phyloP scores from a whole-genome alignment of 1,140 invertebrate genomes.

The Aphaenogaster rudis region DNA sequence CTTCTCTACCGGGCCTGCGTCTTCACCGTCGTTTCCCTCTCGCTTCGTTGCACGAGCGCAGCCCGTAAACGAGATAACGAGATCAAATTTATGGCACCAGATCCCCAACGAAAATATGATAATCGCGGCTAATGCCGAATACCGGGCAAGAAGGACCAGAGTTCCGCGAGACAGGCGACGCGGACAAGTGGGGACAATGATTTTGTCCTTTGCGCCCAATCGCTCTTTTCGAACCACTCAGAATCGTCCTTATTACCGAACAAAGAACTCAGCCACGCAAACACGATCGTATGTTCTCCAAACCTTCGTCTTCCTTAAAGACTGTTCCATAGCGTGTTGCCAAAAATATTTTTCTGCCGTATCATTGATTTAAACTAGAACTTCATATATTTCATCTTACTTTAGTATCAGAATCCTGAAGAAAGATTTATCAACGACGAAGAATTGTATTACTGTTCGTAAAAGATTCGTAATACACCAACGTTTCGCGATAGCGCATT shows the following conservation, averaged over 20 bases:
- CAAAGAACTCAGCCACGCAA: slow-evolving; percentile 48
- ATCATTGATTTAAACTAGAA: slow-evolving; percentile 49
- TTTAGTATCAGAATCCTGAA: not conserved
- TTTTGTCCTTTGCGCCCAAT: slow-evolving; percentile 60
- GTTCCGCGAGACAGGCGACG: slow-evolving; percentile 60
- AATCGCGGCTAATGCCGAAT: slow-evolving; percentile 85
- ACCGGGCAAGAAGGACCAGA: slow-evolving; percentile 46
- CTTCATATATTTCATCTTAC: not conserved
- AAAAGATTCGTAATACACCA: not conserved
- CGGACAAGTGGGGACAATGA: slow-evolving; percentile 61
- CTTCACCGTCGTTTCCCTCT: slow-evolving; percentile 73
- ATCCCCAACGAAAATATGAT: slow-evolving; percentile 86
- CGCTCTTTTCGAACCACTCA: slow-evolving; percentile 49
- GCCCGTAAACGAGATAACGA: slow-evolving; percentile 87
- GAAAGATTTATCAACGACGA: not conserved
- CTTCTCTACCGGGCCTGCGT: slow-evolving; percentile 49
- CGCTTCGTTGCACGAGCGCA: slow-evolving; percentile 77
- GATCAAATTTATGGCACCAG: slow-evolving; percentile 87
- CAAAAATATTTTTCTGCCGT: slow-evolving; percentile 41
- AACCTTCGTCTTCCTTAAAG: slow-evolving; percentile 13
- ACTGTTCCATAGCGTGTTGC: not conserved
- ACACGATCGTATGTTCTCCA: slow-evolving; percentile 40
- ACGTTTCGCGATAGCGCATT: not conserved
- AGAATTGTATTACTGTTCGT: not conserved
- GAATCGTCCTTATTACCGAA: slow-evolving; percentile 54